phyloP scores from a whole-genome alignment of 1,140 invertebrate species.

The Magallana ariakensis region DNA sequence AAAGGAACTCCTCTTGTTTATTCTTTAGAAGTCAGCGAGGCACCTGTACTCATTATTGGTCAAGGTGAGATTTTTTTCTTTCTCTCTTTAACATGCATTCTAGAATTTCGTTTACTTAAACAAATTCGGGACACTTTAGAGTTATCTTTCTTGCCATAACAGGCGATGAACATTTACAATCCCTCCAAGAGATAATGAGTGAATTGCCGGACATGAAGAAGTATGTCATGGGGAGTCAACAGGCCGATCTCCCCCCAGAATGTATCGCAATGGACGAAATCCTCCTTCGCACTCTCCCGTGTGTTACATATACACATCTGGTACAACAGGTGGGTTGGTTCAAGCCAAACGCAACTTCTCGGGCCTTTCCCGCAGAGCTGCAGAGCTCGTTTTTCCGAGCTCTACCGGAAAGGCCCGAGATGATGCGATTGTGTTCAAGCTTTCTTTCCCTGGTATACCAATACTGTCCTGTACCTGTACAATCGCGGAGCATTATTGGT shows the following conservation, averaged over 20 bases:
- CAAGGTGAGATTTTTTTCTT: conserved; percentile 58
- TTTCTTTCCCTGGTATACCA: too few relatives aligned
- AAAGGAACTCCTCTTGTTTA: conserved; percentile 56
- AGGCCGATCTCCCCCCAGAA: conserved; percentile 12
- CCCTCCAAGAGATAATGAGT: conserved; percentile 48
- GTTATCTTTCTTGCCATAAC: conserved; percentile 5
- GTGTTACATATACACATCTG: conserved; percentile 60
- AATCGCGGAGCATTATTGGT: too few relatives aligned
- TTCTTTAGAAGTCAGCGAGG: conserved; percentile 58
- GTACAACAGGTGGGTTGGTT: conserved; percentile 59
- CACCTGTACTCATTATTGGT: conserved; percentile 62
- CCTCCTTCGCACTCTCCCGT: conserved; percentile 39
- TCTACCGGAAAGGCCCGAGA: too few relatives aligned
- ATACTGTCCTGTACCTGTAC: too few relatives aligned
- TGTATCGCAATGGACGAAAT: conserved; percentile 49
- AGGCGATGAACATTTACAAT: conserved; percentile 54
- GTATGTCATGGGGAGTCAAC: conserved; percentile 42
- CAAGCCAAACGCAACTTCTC: too few relatives aligned
- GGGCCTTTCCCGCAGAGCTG: too few relatives aligned
- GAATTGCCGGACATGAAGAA: conserved; percentile 43
- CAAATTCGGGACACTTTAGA: neutral
- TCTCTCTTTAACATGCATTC: neutral
- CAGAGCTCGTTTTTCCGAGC: too few relatives aligned
- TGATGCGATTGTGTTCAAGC: too few relatives aligned
- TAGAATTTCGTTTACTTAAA: too few relatives aligned